Percentiles rank a stretch among this genome's conserved stretches.
Evolutionary conservation across 1,140 invertebrate genomes (phyloP).

Genomic region (Acarapis woodi): DNA sequence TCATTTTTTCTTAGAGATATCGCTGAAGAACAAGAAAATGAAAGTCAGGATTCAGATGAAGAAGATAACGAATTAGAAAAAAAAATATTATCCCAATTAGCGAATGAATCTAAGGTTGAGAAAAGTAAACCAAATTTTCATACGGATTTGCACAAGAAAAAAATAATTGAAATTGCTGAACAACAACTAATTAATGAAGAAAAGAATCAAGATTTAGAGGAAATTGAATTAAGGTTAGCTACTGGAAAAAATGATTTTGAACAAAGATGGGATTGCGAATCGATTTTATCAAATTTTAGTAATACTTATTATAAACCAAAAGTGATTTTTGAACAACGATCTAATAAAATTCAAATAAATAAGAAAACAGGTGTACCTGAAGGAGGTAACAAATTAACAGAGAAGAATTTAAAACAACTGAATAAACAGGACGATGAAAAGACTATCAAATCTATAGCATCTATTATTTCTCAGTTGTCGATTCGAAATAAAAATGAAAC

Average conservation of each 20-base stretch:
- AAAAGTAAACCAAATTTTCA: neutral
- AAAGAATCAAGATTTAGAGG: conserved; percentile 1
- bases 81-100: neutral
- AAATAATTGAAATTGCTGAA: no score
- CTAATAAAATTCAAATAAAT: conserved; percentile 29
- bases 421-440: conserved; percentile 10
- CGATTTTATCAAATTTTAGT: conserved; percentile 32
- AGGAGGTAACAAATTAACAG: conserved; percentile 26
- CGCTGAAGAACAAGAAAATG: conserved; percentile 52
- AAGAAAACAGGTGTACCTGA: conserved; percentile 38
- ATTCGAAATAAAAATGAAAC: conserved; percentile 51
- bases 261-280: conserved; percentile 12
- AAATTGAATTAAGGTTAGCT: neutral
- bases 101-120: neutral
- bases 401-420: conserved; percentile 29
- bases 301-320: conserved; percentile 70
- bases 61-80: neutral
- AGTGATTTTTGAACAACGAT: conserved; percentile 30
- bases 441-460: conserved; percentile 16
- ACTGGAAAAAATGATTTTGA: conserved; percentile 3
- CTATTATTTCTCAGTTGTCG: conserved; percentile 16
- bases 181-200: neutral
- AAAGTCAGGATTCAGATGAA: conserved; percentile 4
- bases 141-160: neutral
- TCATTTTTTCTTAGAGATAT: conserved; percentile 23